These are phyloP conservation scores for Dolichotis patagonum DNA, from an alignment of 2,113 vertebrate genomes.

Conservation along the genomic window DNA sequence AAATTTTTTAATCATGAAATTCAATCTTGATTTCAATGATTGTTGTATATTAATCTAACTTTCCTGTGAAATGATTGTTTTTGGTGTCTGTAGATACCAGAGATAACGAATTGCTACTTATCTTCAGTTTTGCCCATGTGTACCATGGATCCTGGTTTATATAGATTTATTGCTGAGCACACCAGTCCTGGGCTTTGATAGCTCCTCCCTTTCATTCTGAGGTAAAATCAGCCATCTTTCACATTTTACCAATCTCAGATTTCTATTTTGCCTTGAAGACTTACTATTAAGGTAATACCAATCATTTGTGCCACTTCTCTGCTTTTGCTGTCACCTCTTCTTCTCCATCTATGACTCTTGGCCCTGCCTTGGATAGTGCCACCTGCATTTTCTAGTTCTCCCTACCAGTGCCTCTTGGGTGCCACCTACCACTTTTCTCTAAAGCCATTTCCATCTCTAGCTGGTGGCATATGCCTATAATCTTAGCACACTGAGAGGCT, in stretches of 20 bases:
- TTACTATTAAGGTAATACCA: background rate
- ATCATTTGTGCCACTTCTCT: background rate
- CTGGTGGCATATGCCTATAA: background rate
- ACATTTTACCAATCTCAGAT: background rate
- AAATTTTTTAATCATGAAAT: constrained; percentile 36
- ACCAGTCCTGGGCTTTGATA: background rate
- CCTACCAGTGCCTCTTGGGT: background rate
- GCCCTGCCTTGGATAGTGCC: background rate
- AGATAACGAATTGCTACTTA: background rate
- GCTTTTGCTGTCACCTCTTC: background rate
- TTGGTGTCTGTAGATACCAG: background rate
- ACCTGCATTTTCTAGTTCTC: background rate
- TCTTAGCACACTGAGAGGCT: background rate
- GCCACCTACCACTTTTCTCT: background rate
- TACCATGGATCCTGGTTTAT: background rate
- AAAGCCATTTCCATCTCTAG: background rate
- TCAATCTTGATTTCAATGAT: constrained; percentile 8
- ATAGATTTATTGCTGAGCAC: too few species aligned
- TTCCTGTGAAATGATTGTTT: background rate
- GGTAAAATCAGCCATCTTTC: background rate
- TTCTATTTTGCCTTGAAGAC: background rate
- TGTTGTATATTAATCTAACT: background rate
- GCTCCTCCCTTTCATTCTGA: background rate
- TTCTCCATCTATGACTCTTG: background rate
- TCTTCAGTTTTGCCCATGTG: background rate